Conservation (phyloP, 2,797 vertebrate species). For the Bovichtus variegatus region DNA sequence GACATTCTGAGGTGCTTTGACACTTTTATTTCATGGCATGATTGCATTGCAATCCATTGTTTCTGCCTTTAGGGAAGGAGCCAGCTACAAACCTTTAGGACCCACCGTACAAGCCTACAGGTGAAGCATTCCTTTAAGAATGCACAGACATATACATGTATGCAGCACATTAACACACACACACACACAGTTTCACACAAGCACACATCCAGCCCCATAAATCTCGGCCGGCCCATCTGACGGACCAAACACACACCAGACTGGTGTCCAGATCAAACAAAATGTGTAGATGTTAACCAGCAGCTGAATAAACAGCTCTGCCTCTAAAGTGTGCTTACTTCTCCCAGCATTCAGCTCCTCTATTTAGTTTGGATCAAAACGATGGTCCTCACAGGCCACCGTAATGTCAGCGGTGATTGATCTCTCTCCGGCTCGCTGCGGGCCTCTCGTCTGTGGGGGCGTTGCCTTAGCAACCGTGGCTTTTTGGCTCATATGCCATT, state of each 20-base stretch:
- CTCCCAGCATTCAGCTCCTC: slow-evolving; percentile 63
- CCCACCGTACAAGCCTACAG: not conserved
- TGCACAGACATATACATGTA: not conserved
- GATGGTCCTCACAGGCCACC: slow-evolving; percentile 66
- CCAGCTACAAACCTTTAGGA: not conserved
- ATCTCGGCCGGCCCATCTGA: slow-evolving; percentile 7
- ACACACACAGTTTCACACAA: slow-evolving; percentile 6
- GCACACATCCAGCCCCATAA: slow-evolving; percentile 14
- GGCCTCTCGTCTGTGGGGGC: slow-evolving; percentile 48
- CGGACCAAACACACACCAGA: slow-evolving; percentile 42
- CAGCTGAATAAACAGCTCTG: slow-evolving; percentile 83
- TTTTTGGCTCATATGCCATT: slow-evolving; percentile 53
- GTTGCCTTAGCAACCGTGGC: slow-evolving; percentile 65
- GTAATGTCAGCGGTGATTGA: slow-evolving; percentile 76
- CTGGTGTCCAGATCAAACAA: slow-evolving; percentile 75
- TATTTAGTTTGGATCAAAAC: slow-evolving; percentile 77
- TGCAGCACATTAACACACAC: not conserved
- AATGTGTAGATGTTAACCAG: slow-evolving; percentile 63
- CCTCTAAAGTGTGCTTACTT: slow-evolving; percentile 68
- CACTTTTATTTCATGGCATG: not conserved
- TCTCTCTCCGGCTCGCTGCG: slow-evolving; percentile 53
- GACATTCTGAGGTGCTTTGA: not conserved
- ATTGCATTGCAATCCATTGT: not conserved
- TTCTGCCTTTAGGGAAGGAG: not conserved
- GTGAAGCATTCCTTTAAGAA: not conserved